Evolutionary conservation across 2,888 invertebrate genomes (phyloP).

Genomic region (Brachylomia viminalis): DNA sequence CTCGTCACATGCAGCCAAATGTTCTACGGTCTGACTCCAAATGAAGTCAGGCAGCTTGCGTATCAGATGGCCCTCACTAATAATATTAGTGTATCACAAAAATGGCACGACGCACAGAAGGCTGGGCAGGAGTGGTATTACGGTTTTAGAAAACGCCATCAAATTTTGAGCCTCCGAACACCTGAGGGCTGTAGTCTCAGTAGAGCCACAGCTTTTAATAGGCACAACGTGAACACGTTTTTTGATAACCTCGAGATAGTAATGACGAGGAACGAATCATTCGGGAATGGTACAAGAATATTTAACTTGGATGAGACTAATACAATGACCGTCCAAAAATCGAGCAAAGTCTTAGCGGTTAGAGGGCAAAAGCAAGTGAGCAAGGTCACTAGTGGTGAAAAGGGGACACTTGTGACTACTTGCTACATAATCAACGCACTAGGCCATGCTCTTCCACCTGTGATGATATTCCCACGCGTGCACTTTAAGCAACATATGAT

Average conservation of each 20-base stretch:
- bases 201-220: background rate
- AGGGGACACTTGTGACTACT: conserved; percentile 6
- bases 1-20: conserved; percentile 4
- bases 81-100: too few species aligned
- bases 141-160: conserved; percentile 3
- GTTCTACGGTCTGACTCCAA: too few species aligned
- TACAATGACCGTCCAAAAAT: too few species aligned
- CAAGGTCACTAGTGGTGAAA: too few species aligned
- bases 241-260: background rate
- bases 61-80: too few species aligned
- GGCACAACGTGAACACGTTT: background rate
- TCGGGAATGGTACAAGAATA: background rate
- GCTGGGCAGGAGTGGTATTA: too few species aligned
- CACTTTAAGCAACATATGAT: conserved; percentile 4
- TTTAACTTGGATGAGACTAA: background rate
- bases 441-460: conserved; percentile 8
- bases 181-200: background rate
- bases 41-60: too few species aligned
- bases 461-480: background rate
- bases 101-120: too few species aligned
- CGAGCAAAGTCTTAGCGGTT: too few species aligned
- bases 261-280: background rate
- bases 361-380: too few species aligned
- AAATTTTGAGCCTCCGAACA: background rate
- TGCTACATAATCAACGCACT: conserved; percentile 4